These are phyloP conservation scores for Notothenia rossii DNA, from an alignment of 2,113 vertebrate species.

Conservation along the genomic window DNA sequence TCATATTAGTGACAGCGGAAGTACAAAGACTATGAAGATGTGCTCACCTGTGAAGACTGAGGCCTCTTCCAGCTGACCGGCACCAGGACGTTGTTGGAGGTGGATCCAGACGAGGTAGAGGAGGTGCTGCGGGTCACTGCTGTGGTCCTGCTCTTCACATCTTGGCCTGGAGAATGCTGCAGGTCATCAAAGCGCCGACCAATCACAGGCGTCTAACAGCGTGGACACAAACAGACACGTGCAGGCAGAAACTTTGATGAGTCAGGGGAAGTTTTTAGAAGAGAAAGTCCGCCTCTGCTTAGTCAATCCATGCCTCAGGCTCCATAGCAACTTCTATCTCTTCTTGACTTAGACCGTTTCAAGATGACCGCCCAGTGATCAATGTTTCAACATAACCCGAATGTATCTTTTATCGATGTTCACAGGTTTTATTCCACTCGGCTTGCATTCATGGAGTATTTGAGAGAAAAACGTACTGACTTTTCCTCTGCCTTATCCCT, in stretches of 20 bases:
- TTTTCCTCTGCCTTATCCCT: slow-evolving; percentile 13
- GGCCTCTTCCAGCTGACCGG: slow-evolving; percentile 99
- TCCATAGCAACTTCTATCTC: slow-evolving; percentile 7
- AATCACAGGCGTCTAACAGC: slow-evolving; percentile 92
- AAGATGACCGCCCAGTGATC: not conserved
- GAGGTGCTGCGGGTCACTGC: slow-evolving; percentile 94
- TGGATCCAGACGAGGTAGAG: slow-evolving; percentile 96
- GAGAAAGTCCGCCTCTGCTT: slow-evolving; percentile 4
- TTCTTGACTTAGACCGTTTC: not conserved
- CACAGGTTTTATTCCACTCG: slow-evolving; percentile 8
- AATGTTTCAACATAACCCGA: slow-evolving; percentile 3
- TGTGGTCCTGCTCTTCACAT: slow-evolving; percentile 89
- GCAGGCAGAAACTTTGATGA: slow-evolving; percentile 7
- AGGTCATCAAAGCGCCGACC: slow-evolving; percentile 94
- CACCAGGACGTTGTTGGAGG: slow-evolving; percentile 95
- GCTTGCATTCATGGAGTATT: not conserved
- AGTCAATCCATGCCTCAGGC: slow-evolving; percentile 1
- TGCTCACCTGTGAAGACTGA: slow-evolving; percentile 94
- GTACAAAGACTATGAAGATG: not conserved
- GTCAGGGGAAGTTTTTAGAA: slow-evolving; percentile 6
- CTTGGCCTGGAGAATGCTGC: slow-evolving; percentile 87
- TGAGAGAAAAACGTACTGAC: slow-evolving; percentile 1
- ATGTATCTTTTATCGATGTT: not conserved
- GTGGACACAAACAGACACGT: slow-evolving; percentile 13
- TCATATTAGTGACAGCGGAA: not conserved